These are phyloP conservation scores for Thyatira batis DNA, from an alignment of 2,888 invertebrate species.

Conservation along the genomic window DNA sequence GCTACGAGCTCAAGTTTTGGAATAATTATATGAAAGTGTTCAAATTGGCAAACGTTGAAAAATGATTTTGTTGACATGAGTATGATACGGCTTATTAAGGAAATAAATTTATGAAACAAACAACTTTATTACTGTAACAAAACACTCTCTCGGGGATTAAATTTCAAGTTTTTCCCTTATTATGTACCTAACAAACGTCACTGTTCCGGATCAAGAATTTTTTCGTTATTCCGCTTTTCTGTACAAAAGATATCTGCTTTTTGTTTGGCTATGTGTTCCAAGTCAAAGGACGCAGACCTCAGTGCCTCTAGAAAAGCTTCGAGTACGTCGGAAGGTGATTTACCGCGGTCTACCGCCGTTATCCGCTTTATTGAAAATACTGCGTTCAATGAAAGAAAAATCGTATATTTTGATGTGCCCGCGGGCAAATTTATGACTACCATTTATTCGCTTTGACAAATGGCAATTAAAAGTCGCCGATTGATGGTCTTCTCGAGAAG, in stretches of 20 bases:
- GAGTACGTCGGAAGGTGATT: slow-evolving; percentile 62
- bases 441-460: slow-evolving; percentile 64
- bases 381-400: slow-evolving; percentile 71
- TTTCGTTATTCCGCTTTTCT: background rate
- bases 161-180: background rate
- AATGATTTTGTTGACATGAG: no score
- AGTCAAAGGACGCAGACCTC: slow-evolving; percentile 23
- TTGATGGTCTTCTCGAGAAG: slow-evolving; percentile 18
- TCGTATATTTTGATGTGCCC: slow-evolving; percentile 72
- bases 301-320: slow-evolving; percentile 48
- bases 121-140: background rate
- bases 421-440: slow-evolving; percentile 66
- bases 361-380: slow-evolving; percentile 73
- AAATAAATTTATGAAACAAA: background rate
- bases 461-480: slow-evolving; percentile 64
- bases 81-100: no score
- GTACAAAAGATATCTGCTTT: background rate
- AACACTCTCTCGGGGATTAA: no score
- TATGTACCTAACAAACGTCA: background rate
- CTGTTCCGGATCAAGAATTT: background rate
- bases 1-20: no score
- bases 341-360: slow-evolving; percentile 55
- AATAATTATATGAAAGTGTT: slow-evolving; percentile 3
- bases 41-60: background rate
- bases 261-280: slow-evolving; percentile 2